A percentile compares a stretch with the other conserved stretches of the same genome.
Conservation (phyloP, 2,888 invertebrate genomes). For the Saturnia pavonia region DNA sequence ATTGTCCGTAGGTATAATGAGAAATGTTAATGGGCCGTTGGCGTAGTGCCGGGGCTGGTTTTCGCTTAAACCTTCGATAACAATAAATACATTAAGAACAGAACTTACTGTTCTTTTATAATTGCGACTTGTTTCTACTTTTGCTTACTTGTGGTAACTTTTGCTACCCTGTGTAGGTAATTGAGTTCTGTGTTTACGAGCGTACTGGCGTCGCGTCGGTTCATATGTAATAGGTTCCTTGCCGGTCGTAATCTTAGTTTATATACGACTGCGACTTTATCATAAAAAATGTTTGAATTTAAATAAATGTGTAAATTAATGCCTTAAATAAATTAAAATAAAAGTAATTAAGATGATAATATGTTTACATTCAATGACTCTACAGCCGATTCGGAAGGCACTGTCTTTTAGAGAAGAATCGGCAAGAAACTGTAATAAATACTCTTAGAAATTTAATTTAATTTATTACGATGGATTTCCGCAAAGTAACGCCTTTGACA, state of each 20-base stretch:
- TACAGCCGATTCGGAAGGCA: too few species aligned
- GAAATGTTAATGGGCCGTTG: conserved; percentile 59
- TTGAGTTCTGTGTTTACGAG: conserved; percentile 18
- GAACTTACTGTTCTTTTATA: conserved; percentile 15
- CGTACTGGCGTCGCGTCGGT: conserved; percentile 18
- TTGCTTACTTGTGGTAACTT: conserved; percentile 19
- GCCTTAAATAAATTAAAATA: too few species aligned
- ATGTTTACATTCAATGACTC: too few species aligned
- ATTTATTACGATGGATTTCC: too few species aligned
- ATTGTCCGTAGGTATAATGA: conserved; percentile 55
- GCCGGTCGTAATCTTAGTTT: conserved; percentile 7
- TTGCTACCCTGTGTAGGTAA: conserved; percentile 20
- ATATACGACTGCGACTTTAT: conserved; percentile 10
- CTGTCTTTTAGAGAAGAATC: too few species aligned
- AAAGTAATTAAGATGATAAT: too few species aligned
- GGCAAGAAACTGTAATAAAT: too few species aligned
- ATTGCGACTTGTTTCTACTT: conserved; percentile 11
- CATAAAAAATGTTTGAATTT: too few species aligned
- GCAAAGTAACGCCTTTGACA: too few species aligned
- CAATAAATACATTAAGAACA: conserved; percentile 21
- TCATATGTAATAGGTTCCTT: conserved; percentile 10
- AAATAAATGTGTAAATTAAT: too few species aligned
- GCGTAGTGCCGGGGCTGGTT: conserved; percentile 47
- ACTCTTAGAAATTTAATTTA: too few species aligned
- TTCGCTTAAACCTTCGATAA: conserved; percentile 18